Evolutionary conservation across 2,797 vertebrate genomes (phyloP), one percentile per base, ranked within the genome.

Genomic region (Emys orbicularis): DNA sequence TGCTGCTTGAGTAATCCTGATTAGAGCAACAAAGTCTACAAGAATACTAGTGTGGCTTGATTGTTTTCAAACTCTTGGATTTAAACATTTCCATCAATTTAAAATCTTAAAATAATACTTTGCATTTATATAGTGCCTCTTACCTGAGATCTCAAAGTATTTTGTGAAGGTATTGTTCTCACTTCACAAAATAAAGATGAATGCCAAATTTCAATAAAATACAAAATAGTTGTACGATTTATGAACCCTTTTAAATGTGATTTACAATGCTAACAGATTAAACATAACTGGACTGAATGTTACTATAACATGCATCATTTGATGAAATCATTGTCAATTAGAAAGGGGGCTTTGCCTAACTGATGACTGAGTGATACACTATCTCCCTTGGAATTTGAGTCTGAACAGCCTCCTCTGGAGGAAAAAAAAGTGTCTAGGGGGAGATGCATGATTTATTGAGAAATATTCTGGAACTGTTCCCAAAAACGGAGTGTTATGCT

Each of bases 21-120:
- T 90, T 6, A 68, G 85, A 89, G 8, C 11, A 44, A 15, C 72
- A 76, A 29, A 85, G 18, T 12, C 4, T 23, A 47, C 41, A 93
- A 79, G 83, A 84, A 79, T 37, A n/a, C 11, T 79, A 41, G 21
- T 0, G 0, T 0, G 52, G 21, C 25, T 83, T 88, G 16, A 59
- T 79, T 81, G 12, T 54, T 85, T 89, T 16, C 3, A 84, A 2
- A 27, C 3, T n/a, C 57, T 90, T 88, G 49, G 16, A 53, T 83
- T 77, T 77, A 44, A 88, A 25, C 0, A 37, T 37, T 5, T 50
- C 61, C 72, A 29, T 29, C 25, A 41, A 47, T 47, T 47, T 8
- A 47, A 47, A 29, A 8, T 25, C 12, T 76, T 10, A 72, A 37
- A 72, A 72, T 52, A 65, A 16, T 44, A 49, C 6, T 83, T 65